Conservation (phyloP, 2,797 vertebrate genomes). For the Trachurus trachurus region DNA sequence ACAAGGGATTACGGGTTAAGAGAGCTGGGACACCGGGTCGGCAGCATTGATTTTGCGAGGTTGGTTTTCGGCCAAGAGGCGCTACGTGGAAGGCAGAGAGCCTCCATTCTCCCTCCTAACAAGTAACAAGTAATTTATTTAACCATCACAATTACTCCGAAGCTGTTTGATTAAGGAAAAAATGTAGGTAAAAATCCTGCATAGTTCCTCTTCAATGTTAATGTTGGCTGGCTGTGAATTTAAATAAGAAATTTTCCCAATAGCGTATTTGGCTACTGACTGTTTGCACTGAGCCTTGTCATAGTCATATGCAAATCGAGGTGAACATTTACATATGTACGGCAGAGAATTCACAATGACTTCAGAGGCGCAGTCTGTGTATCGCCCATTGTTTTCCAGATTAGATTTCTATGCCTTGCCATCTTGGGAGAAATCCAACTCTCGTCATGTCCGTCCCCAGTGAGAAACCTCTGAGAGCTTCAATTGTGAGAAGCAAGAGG, state of each 20-base stretch:
- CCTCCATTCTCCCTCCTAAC: too few species aligned
- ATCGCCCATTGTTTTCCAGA: slow-evolving; percentile 38
- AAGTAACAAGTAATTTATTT: too few species aligned
- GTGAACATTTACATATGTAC: slow-evolving; percentile 17
- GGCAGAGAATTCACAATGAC: slow-evolving; percentile 27
- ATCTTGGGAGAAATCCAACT: slow-evolving; percentile 29
- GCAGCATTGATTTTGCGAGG: too few species aligned
- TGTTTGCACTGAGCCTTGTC: slow-evolving; percentile 12
- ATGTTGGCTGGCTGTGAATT: neutral
- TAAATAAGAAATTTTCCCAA: slow-evolving; percentile 13
- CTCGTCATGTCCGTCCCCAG: slow-evolving; percentile 8
- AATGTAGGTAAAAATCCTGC: too few species aligned
- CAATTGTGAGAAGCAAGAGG: slow-evolving; percentile 10
- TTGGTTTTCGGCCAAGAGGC: too few species aligned
- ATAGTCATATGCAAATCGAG: slow-evolving; percentile 5
- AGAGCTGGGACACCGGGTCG: too few species aligned
- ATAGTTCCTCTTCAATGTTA: too few species aligned
- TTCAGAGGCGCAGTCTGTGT: slow-evolving; percentile 6
- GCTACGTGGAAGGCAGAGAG: too few species aligned
- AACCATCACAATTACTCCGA: too few species aligned
- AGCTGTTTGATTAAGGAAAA: too few species aligned
- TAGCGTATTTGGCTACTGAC: neutral
- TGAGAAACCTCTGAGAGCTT: slow-evolving; percentile 15
- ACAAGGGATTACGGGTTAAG: too few species aligned
- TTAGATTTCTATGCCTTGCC: slow-evolving; percentile 29